phyloP scores from a whole-genome alignment of 2,888 invertebrate species.

The Gisinianus flammeolus region DNA sequence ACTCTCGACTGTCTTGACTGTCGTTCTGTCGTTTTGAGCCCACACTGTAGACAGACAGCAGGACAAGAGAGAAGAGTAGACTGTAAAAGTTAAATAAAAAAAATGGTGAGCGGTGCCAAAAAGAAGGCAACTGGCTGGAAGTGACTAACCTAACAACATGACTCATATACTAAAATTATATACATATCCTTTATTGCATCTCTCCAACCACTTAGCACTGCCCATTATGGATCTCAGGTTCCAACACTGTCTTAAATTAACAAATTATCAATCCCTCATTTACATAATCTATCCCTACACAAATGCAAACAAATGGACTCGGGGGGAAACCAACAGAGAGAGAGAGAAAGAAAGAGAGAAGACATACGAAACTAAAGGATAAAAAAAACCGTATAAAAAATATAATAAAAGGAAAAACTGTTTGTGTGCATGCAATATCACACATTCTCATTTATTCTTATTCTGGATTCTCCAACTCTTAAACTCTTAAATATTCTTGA shows the following conservation, averaged over 20 bases:
- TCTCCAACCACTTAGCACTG: conserved; percentile 12
- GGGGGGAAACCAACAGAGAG: neutral
- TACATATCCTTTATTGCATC: conserved; percentile 11
- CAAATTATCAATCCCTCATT: conserved; percentile 34
- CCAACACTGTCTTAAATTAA: conserved; percentile 13
- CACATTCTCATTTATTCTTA: no score
- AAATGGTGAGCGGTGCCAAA: neutral
- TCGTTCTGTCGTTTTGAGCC: no score
- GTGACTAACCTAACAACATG: conserved; percentile 35
- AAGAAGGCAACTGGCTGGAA: neutral
- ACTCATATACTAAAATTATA: conserved; percentile 27
- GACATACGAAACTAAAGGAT: neutral
- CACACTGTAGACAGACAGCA: neutral
- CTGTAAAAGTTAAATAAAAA: neutral
- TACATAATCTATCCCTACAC: conserved; percentile 18
- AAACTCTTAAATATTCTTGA: no score
- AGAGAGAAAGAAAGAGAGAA: neutral
- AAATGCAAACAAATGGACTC: neutral
- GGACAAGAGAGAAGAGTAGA: neutral
- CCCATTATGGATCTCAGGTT: conserved; percentile 23
- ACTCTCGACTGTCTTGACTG: no score
- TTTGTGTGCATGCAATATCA: no score
- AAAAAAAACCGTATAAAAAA: neutral
- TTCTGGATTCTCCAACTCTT: no score
- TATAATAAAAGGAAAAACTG: no score